Evolutionary conservation across 2,113 vertebrate genomes (phyloP), one percentile per base, ranked within the genome.

Genomic region (Motacilla tschutschensis): DNA sequence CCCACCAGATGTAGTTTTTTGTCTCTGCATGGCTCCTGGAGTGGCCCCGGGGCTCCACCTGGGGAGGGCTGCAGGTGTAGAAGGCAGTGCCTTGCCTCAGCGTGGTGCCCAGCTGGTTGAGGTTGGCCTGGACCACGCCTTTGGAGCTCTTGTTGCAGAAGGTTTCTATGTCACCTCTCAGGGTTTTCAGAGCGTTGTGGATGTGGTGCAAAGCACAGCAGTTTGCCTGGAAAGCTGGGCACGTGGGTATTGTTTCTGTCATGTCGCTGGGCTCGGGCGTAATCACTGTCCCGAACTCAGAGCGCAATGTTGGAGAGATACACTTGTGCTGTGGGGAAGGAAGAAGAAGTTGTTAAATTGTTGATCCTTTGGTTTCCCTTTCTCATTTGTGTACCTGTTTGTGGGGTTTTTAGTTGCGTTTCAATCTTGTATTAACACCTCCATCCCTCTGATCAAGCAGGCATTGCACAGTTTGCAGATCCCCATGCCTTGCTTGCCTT

Each of bases 41-140:
- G 16, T 6, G 47, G 35, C 2, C 3, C 48, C 10, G 29, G 5
- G 0, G 2, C 1, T 21, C 3, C 4, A 0, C 1, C 36, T 33
- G 77, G 0, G 1, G 17, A 4, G 66, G 3, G 16, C 5, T 8
- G 82, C 94, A 95, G 69, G 21, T 80, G 82, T 87, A 77, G 5
- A 59, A 19, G 2, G 2, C 8, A 0, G 15, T 1, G 24, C 44
- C 9, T 3, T 89, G 57, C 0, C 7, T 44, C 79, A 95, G 2
- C 0, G 24, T 51, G 9, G 1, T 8, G 0, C 3, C 1, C 8
- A 95, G 83, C 85, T 95, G 91, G 0, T 2, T 8, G 33, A 82
- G 17, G 8, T 10, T 95, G 6, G 6, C 17, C 0, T 3, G 0
- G 0, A 93, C 1, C 0, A 11, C 0, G 0, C 0, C 0, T 2